These are phyloP conservation scores for Terrapene triunguis DNA, from an alignment of 2,113 vertebrate species.

Conservation along the genomic window DNA sequence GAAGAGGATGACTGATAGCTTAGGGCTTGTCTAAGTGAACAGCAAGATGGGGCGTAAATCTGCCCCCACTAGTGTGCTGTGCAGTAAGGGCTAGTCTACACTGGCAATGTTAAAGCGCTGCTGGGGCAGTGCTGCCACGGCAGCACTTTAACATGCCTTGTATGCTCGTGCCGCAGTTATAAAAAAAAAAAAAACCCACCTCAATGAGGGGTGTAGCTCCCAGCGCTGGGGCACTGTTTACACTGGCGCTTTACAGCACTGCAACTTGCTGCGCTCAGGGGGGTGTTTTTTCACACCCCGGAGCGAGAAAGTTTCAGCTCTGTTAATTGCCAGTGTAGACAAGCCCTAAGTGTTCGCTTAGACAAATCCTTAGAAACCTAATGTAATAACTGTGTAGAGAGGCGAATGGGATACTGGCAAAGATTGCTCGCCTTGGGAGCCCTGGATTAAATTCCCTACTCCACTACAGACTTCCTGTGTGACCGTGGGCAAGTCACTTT, in stretches of 20 bases:
- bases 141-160: too few species aligned
- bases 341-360: background rate
- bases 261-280: too few species aligned
- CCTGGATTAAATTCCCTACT: background rate
- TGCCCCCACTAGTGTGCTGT: background rate
- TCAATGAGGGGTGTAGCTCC: too few species aligned
- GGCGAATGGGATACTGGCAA: background rate
- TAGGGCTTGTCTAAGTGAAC: background rate
- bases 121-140: too few species aligned
- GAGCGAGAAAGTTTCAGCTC: too few species aligned
- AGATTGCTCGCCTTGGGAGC: background rate
- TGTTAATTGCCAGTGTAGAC: too few species aligned
- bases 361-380: background rate
- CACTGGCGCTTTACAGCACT: too few species aligned
- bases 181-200: too few species aligned
- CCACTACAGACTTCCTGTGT: background rate
- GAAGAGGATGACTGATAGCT: background rate
- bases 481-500: background rate
- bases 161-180: too few species aligned
- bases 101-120: too few species aligned
- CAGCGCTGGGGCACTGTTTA: too few species aligned
- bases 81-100: background rate
- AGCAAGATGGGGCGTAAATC: background rate
- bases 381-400: background rate
- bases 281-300: too few species aligned